Base-by-base conservation (phyloP, 2,888 invertebrate genomes). In the Hypomecis atomaria region DNA sequence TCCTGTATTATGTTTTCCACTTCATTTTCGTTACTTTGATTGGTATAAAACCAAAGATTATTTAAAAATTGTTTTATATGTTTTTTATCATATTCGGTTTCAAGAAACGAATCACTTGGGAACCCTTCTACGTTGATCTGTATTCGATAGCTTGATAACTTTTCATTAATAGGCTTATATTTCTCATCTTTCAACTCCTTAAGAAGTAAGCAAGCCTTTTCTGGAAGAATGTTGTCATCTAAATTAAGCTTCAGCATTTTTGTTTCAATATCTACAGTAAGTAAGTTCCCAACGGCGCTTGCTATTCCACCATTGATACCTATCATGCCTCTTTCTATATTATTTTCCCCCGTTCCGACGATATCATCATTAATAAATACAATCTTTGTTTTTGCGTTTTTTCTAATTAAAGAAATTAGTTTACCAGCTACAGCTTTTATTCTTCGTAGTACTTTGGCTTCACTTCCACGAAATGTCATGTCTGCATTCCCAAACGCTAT, bases 251-350 rank as follows among this genome's bases (percentile, higher is more conserved):
- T 71, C 33, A 76, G 71, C 42, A 66, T 66, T 50, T 74, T 72
- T 9, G 59, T 75, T 34, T 69, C 34, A 10, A 47, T 59, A 66
- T 81, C 76, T 48, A 68, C 65, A 8, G 71, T 55, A 3, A 82
- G 58, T 0, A 81, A 64, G 63, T 81, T 82, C 6, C 82, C 82
- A 1, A 82, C 74, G 23, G 78, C 72, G 10, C 81, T 74, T 5
- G 77, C 78, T 7, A 82, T 77, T 5, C 77, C 78, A 38, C 74
- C 73, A 52, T 74, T 75, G 8, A 71, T 67, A 58, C 70, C 71
- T 10, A 80, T 47, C 42, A 78, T 75, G 11, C 72, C 71, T 49
- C 64, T 48, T 49, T 76, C 66, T 47, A 78, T 54, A 58, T 65
- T 57, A 71, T 75, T 73, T 11, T n/a, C n/a, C n/a, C 67, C 58